Evolutionary conservation across 2,113 vertebrate genomes (phyloP), one percentile per base, ranked within the genome.

Genomic region (Cynocephalus volans): DNA sequence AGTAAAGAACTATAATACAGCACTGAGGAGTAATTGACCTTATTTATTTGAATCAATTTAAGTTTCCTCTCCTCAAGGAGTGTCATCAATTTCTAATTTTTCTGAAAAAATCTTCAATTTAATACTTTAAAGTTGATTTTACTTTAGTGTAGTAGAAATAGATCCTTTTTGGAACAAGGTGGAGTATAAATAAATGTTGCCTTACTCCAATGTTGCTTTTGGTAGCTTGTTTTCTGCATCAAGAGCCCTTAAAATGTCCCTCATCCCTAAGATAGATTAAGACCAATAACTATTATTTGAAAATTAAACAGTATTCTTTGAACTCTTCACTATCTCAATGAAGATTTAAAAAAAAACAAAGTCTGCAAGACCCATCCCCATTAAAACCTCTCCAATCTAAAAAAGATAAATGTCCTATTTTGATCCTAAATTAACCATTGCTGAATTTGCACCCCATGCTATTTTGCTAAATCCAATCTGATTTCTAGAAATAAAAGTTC

Each of bases 401-500:
- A 87, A 80, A 70, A 80, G 36, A 81, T 88, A 96, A 56, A 82
- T 14, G 14, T 60, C 24, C 28, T 80, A 65, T 64, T 80, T 80
- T 65, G 33, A 82, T 28, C 13, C 48, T 13, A 93, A 76, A 65
- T 48, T 48, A 81, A 65, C 21, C 13, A 54, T 88, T 23, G 87
- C 23, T 52, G 67, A 93, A 67, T 76, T 41, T 80, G 36, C 36
- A 94, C 52, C 3, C 65, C 6, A n/a, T 58, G 83, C 21, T 89
- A 54, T 70, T 94, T 89, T 92, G 77, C 67, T 72, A 89, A 88
- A 56, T 54, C 5, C 45, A 76, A 13, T 64, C 45, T 48, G 70
- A 89, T 60, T 64, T 81, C 13, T 9, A 85, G 73, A 89, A 96
- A 82, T 76, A 85, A 90, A 96, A 88, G 62, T 31, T 73, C 79